Conservation (phyloP, 2,113 vertebrate species). For the Nannospalax galili region DNA sequence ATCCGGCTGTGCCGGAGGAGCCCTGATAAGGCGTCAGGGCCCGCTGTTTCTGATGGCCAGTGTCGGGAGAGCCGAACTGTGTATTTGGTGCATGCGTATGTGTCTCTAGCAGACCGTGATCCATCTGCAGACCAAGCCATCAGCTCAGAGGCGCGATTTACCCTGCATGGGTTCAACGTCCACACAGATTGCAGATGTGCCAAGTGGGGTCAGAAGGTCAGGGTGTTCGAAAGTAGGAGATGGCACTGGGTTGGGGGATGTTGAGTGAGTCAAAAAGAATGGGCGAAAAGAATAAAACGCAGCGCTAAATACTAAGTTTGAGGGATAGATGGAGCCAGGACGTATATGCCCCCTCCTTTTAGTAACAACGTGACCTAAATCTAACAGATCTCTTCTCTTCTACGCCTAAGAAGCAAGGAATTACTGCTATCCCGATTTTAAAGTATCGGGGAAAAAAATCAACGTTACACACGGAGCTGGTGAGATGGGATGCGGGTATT, state of each 20-base stretch:
- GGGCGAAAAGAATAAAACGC: not conserved
- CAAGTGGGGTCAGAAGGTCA: constrained; percentile 69
- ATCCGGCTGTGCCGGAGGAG: not conserved
- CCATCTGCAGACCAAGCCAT: constrained; percentile 20
- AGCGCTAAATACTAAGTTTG: constrained; percentile 55
- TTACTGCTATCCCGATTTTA: not conserved
- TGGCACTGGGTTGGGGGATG: not conserved
- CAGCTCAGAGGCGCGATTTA: not conserved
- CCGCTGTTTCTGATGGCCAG: not conserved
- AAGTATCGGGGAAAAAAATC: constrained; percentile 51
- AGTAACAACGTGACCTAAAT: constrained; percentile 58
- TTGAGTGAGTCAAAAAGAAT: not conserved
- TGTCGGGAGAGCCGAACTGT: not conserved
- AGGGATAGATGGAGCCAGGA: not conserved
- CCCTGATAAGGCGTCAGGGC: not conserved
- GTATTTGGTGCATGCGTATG: not conserved
- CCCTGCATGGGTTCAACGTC: constrained; percentile 54
- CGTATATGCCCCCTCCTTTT: not conserved
- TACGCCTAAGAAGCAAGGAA: not conserved
- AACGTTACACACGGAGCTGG: constrained; percentile 71
- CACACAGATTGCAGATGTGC: constrained; percentile 56
- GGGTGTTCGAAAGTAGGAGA: not conserved
- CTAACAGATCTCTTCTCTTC: not conserved
- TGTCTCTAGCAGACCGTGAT: not conserved
- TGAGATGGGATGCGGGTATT: not conserved